Conservation (phyloP, 2,888 invertebrate genomes). For the Matsumyia berberina region DNA sequence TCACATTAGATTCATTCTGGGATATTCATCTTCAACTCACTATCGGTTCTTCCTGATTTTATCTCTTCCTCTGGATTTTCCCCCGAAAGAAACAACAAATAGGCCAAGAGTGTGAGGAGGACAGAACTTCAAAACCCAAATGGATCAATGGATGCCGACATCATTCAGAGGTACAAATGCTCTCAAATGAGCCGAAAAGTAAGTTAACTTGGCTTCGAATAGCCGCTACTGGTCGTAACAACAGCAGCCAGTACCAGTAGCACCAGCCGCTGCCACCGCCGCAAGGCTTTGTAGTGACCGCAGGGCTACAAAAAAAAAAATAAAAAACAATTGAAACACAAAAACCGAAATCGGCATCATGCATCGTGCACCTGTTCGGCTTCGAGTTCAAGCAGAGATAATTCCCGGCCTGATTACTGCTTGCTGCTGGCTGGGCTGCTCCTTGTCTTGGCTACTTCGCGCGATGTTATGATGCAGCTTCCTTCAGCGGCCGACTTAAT, state of each 20-base stretch:
- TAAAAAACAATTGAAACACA: conserved; percentile 45
- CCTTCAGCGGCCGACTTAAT: conserved; percentile 43
- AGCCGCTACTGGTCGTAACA: conserved; percentile 71
- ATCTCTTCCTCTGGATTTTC: conserved; percentile 41
- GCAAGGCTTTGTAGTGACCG: conserved; percentile 76
- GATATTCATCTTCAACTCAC: conserved; percentile 48
- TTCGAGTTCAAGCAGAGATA: conserved; percentile 61
- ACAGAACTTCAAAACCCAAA: conserved; percentile 43
- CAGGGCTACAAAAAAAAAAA: conserved; percentile 61
- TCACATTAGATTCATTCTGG: conserved; percentile 56
- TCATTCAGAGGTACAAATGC: conserved; percentile 76
- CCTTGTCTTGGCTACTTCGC: conserved; percentile 70
- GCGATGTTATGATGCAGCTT: conserved; percentile 67
- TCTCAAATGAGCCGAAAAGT: conserved; percentile 77
- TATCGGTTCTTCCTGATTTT: conserved; percentile 60
- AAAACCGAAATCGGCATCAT: conserved; percentile 73
- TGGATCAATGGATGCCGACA: conserved; percentile 77
- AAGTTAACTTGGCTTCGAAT: conserved; percentile 74
- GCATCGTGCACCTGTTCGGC: conserved; percentile 74
- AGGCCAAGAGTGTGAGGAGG: conserved; percentile 47
- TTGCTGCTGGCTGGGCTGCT: conserved; percentile 71
- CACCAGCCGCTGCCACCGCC: conserved; percentile 47
- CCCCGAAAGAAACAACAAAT: conserved; percentile 52
- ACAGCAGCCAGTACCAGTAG: conserved; percentile 42
- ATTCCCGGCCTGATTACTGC: conserved; percentile 72